Conservation (phyloP, 2,113 vertebrate genomes). For the Perognathus longimembris region DNA sequence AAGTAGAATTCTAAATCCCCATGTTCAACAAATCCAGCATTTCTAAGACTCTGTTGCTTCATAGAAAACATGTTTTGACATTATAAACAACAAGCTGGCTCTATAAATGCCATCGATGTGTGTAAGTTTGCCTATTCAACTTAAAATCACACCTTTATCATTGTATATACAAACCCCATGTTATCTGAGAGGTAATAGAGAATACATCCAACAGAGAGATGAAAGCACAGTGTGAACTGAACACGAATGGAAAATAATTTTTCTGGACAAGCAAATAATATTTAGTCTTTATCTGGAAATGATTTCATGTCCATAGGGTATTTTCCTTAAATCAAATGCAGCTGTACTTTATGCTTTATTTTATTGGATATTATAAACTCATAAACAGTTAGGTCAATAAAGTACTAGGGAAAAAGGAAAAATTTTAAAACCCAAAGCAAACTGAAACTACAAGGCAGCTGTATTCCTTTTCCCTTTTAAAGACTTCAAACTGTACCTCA, state of each 20-base stretch:
- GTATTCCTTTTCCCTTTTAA: slow-evolving; percentile 55
- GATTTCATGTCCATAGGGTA: slow-evolving; percentile 27
- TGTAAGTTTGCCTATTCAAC: slow-evolving; percentile 35
- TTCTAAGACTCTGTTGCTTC: not conserved
- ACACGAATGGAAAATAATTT: slow-evolving; percentile 63
- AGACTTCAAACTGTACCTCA: slow-evolving; percentile 54
- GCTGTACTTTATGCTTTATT: slow-evolving; percentile 61
- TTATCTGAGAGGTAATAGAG: not conserved
- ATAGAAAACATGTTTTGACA: not conserved
- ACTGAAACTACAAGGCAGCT: slow-evolving; percentile 46
- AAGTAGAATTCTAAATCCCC: not conserved
- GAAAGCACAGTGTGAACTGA: slow-evolving; percentile 44
- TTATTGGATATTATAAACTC: slow-evolving; percentile 48
- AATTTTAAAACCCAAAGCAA: slow-evolving; percentile 9
- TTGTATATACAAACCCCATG: not conserved
- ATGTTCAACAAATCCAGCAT: not conserved
- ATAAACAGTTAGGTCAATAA: slow-evolving; percentile 62
- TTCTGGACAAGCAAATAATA: slow-evolving; percentile 53
- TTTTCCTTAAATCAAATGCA: slow-evolving; percentile 58
- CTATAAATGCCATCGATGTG: not conserved
- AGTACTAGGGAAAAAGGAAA: not conserved
- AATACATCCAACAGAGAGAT: slow-evolving; percentile 30
- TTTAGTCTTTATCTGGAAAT: slow-evolving; percentile 28
- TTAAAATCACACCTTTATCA: slow-evolving; percentile 41
- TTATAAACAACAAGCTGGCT: not conserved